Percentiles rank a stretch among this genome's conserved stretches.
These are phyloP conservation scores for Drosophila elegans DNA, from an alignment of 1,140 invertebrate genomes.

Conservation along the genomic window DNA sequence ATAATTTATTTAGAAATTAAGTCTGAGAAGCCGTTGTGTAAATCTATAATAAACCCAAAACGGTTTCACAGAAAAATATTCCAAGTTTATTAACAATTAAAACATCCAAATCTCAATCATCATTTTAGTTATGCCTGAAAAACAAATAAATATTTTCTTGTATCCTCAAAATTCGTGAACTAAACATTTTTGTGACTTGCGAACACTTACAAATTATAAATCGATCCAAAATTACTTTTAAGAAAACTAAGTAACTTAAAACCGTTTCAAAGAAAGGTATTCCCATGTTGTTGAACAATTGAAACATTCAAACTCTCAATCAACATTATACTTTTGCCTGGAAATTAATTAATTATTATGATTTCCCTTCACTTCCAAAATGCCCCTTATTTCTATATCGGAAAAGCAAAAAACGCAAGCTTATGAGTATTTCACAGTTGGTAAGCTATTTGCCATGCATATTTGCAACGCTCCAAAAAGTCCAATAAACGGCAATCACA, in stretches of 20 bases:
- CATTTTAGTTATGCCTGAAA: too few relatives aligned
- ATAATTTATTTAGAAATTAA: too few relatives aligned
- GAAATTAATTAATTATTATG: conserved; percentile 16
- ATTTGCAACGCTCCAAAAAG: conserved; percentile 79
- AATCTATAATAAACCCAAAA: too few relatives aligned
- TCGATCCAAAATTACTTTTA: too few relatives aligned
- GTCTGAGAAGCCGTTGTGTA: too few relatives aligned
- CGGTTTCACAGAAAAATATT: too few relatives aligned
- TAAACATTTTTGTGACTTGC: too few relatives aligned
- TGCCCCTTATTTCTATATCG: background rate
- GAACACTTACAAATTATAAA: too few relatives aligned
- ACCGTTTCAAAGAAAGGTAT: background rate
- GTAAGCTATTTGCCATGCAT: conserved; percentile 66
- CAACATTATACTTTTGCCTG: background rate
- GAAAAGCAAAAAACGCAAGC: conserved; percentile 41
- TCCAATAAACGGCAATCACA: conserved; percentile 76
- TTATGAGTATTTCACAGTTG: conserved; percentile 43
- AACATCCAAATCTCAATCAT: too few relatives aligned
- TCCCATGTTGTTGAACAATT: background rate
- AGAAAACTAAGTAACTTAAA: background rate
- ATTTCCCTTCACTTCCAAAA: conserved; percentile 24
- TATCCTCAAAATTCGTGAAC: too few relatives aligned
- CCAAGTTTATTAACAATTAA: too few relatives aligned
- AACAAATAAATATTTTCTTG: too few relatives aligned
- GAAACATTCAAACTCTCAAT: background rate